Conservation (phyloP, 2,113 vertebrate genomes). For the Elanus axillaris region DNA sequence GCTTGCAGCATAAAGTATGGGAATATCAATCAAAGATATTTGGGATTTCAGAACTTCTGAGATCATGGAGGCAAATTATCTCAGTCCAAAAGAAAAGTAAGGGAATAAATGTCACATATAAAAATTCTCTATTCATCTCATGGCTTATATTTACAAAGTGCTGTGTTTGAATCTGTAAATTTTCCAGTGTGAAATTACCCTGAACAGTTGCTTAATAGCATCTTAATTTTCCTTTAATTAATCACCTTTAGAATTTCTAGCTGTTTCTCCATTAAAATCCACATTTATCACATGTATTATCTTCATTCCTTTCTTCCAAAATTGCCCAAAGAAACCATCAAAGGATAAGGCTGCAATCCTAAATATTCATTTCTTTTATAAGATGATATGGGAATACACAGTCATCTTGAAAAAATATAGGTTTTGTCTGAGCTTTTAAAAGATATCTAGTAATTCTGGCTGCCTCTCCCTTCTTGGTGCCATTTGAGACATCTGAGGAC, state of each 20-base stretch:
- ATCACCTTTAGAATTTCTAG: conserved; percentile 70
- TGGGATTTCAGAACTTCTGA: not conserved
- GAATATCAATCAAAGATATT: conserved; percentile 16
- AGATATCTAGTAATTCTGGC: not conserved
- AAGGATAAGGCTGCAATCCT: not conserved
- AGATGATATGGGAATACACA: not conserved
- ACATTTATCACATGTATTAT: conserved; percentile 58
- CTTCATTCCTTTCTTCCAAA: conserved; percentile 53
- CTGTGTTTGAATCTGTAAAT: conserved; percentile 52
- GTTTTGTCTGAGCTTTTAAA: not conserved
- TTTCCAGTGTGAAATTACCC: conserved; percentile 68
- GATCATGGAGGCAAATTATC: conserved; percentile 13
- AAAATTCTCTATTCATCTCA: conserved; percentile 44
- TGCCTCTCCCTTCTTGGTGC: not conserved
- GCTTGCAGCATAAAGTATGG: not conserved
- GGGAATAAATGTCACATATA: conserved; percentile 42
- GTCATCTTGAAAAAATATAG: not conserved
- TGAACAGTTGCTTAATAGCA: conserved; percentile 74
- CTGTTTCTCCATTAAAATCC: conserved; percentile 57
- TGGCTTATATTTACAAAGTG: conserved; percentile 62
- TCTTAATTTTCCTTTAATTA: conserved; percentile 73
- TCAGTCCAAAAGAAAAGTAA: conserved; percentile 1
- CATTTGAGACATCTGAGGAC: conserved; percentile 7
- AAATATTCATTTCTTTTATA: not conserved
- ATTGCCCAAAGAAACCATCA: not conserved